Evolutionary conservation across 2,113 vertebrate genomes (phyloP).

Genomic region (Ornithorhynchus anatinus): DNA sequence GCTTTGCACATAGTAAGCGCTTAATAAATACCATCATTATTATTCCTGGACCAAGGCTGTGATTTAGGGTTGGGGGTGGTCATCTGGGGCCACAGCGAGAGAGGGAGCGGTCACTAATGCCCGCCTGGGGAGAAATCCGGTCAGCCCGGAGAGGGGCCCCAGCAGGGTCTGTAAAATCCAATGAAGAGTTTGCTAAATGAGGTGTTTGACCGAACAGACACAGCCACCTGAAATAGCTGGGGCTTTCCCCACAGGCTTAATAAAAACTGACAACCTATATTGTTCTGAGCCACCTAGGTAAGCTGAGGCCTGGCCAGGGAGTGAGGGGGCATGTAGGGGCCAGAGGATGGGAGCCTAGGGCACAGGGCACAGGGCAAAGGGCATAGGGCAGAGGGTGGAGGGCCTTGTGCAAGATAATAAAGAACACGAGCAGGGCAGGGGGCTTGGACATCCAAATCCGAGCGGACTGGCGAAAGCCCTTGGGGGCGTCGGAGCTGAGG

Average conservation of each 20-base stretch:
- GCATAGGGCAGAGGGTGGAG: neutral
- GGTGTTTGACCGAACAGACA: neutral
- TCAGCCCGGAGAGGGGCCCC: neutral
- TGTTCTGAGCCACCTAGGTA: slow-evolving; percentile 28
- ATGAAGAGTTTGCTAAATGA: slow-evolving; percentile 11
- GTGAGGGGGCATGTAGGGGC: neutral
- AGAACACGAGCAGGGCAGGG: neutral
- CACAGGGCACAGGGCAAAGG: accelerated
- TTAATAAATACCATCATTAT: no score
- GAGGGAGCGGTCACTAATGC: slow-evolving; percentile 18
- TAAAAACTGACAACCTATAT: slow-evolving; percentile 35
- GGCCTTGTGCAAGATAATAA: accelerated
- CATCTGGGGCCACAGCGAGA: neutral
- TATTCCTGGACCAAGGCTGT: accelerated
- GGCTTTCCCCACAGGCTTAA: neutral
- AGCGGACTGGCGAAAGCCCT: slow-evolving; percentile 46
- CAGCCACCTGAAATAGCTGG: slow-evolving; percentile 7
- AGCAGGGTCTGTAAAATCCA: neutral
- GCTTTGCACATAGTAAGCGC: no score
- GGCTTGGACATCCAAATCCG: slow-evolving; percentile 16
- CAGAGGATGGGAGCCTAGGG: neutral
- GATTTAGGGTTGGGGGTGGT: neutral
- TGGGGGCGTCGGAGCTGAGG: neutral
- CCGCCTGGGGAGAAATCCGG: neutral
- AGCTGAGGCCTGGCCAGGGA: neutral